These are phyloP conservation scores for Melanogrammus aeglefinus DNA, from an alignment of 2,797 vertebrate genomes.

Conservation along the genomic window DNA sequence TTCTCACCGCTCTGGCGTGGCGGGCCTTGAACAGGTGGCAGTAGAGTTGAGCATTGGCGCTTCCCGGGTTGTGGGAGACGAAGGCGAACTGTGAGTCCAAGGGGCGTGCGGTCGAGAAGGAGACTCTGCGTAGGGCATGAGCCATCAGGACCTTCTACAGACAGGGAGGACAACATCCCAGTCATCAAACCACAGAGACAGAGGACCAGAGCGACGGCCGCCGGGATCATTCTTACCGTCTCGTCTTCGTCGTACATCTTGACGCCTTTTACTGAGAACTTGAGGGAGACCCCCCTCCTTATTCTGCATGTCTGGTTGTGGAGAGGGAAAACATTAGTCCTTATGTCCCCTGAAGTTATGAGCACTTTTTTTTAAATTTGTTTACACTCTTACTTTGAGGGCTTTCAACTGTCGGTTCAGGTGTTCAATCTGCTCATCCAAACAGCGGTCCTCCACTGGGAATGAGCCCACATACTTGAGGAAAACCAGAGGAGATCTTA, in stretches of 20 bases:
- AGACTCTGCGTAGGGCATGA: constrained; percentile 84
- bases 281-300: constrained; percentile 78
- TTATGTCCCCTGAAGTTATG: neutral
- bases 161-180: neutral
- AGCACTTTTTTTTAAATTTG: neutral
- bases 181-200: neutral
- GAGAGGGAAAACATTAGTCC: neutral
- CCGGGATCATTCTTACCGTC: constrained; percentile 64
- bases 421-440: constrained; percentile 78
- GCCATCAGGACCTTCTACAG: constrained; percentile 81
- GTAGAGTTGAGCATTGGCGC: constrained; percentile 77
- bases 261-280: constrained; percentile 89
- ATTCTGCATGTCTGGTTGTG: constrained; percentile 73
- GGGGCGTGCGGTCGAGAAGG: constrained; percentile 81
- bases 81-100: constrained; percentile 86
- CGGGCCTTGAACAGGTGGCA: constrained; percentile 89
- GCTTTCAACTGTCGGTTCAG: constrained; percentile 79
- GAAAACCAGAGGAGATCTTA: constrained; percentile 1
- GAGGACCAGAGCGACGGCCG: neutral
- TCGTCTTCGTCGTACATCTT: constrained; percentile 88
- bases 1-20: constrained; percentile 82
- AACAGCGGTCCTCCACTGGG: constrained; percentile 79
- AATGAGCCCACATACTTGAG: constrained; percentile 91
- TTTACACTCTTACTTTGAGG: constrained; percentile 73
- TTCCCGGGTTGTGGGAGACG: constrained; percentile 85